These are phyloP conservation scores for Zoanthus solanderi DNA, from an alignment of 92 coral and sea anemone species.

Conservation along the genomic window DNA sequence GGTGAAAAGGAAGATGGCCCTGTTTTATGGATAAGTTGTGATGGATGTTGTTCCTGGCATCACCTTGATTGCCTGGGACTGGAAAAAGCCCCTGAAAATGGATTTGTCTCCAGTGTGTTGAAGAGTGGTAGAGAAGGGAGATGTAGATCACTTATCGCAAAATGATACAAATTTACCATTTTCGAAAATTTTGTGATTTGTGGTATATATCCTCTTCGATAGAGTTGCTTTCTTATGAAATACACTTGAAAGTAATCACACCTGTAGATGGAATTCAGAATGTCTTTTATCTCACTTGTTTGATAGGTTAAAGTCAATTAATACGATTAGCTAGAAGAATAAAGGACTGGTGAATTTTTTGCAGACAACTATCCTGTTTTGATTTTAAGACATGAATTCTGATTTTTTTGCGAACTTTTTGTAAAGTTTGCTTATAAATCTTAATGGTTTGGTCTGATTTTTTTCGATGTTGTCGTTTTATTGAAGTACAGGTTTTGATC, in stretches of 20 bases:
- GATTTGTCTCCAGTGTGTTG: no score
- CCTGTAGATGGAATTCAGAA: slow-evolving; percentile 23
- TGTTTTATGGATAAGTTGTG: slow-evolving; percentile 66
- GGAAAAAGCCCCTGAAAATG: no score
- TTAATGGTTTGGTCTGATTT: background rate
- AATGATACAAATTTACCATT: background rate
- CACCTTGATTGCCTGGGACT: no score
- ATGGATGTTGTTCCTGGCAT: no score
- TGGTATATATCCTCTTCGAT: slow-evolving; percentile 24
- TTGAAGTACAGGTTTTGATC: slow-evolving; percentile 26
- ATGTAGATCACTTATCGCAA: no score
- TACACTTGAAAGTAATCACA: slow-evolving; percentile 12
- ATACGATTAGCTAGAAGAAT: slow-evolving; percentile 18
- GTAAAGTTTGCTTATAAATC: slow-evolving; percentile 30
- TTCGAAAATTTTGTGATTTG: slow-evolving; percentile 11
- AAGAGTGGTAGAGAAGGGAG: no score
- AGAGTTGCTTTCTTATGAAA: slow-evolving; percentile 18
- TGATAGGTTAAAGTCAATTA: slow-evolving; percentile 16
- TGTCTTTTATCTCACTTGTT: slow-evolving; percentile 33
- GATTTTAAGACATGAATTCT: slow-evolving; percentile 14
- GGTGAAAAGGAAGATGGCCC: slow-evolving; percentile 37
- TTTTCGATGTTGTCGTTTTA: slow-evolving; percentile 20
- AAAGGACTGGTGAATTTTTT: slow-evolving; percentile 26
- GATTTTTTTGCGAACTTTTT: slow-evolving; percentile 16
- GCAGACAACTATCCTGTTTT: slow-evolving; percentile 21